These are phyloP conservation scores for Garrulus glandarius DNA, from an alignment of 2,797 vertebrate genomes.

Conservation along the genomic window DNA sequence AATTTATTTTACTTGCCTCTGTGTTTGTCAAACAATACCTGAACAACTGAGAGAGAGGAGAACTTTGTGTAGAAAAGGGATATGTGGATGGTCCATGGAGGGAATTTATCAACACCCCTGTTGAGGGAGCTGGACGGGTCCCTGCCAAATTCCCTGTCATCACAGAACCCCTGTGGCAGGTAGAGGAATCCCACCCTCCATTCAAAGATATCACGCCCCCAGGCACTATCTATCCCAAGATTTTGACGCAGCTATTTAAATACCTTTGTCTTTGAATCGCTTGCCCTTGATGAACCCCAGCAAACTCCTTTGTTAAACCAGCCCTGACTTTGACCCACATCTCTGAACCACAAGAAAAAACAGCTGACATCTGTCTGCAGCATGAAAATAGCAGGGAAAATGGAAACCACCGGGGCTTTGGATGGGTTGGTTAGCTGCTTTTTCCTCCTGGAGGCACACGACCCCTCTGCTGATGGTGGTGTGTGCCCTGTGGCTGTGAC, in stretches of 20 bases:
- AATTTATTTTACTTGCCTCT: background rate
- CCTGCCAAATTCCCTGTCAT: background rate
- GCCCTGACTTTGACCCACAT: background rate
- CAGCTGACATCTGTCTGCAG: background rate
- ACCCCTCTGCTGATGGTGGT: background rate
- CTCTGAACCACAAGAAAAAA: background rate
- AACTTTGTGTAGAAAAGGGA: background rate
- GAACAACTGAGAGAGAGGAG: background rate
- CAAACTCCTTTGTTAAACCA: background rate
- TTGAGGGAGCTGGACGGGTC: background rate
- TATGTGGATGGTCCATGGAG: background rate
- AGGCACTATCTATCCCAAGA: background rate
- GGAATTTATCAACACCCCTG: background rate
- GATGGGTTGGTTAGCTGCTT: background rate
- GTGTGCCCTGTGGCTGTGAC: background rate
- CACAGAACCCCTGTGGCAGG: background rate
- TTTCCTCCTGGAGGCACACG: background rate
- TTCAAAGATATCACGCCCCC: background rate
- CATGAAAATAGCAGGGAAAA: background rate
- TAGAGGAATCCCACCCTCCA: background rate
- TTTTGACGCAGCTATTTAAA: background rate
- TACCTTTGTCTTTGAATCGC: background rate
- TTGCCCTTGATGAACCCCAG: background rate
- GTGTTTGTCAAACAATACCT: background rate
- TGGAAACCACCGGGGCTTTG: fast-evolving